phyloP scores from a whole-genome alignment of 2,888 invertebrate genomes.

The Agrochola circellaris region DNA sequence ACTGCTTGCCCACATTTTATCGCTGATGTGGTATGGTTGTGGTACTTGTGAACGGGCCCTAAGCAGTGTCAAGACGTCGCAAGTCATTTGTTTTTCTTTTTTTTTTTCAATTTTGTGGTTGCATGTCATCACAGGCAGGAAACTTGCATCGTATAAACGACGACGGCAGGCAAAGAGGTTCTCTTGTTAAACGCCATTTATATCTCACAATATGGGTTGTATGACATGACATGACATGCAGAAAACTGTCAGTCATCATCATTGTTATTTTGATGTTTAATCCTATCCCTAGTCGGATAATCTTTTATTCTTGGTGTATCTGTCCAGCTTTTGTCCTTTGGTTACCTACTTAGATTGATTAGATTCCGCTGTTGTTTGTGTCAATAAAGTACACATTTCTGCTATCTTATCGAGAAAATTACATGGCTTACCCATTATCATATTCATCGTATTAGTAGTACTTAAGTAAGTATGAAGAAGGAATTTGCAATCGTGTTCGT shows the following conservation, averaged over 20 bases:
- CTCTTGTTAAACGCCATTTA: no score
- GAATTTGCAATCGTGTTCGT: slow-evolving; percentile 10
- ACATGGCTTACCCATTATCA: slow-evolving; percentile 38
- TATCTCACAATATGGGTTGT: no score
- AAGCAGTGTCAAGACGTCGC: no score
- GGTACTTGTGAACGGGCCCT: background rate
- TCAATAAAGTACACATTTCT: slow-evolving; percentile 14
- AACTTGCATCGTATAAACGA: no score
- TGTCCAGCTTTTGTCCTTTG: background rate
- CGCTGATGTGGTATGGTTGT: background rate
- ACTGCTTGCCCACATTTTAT: background rate
- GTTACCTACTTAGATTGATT: slow-evolving; percentile 8
- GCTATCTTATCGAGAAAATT: slow-evolving; percentile 50
- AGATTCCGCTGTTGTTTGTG: slow-evolving; percentile 37
- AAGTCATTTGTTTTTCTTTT: no score
- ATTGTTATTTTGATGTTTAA: background rate
- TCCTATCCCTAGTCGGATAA: slow-evolving; percentile 4
- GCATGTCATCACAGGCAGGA: no score
- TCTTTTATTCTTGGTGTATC: background rate
- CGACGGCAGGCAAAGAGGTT: background rate
- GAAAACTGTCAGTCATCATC: background rate
- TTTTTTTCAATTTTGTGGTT: no score
- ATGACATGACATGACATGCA: no score
- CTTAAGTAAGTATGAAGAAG: slow-evolving; percentile 1
- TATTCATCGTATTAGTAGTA: slow-evolving; percentile 5